Evolutionary conservation across 2,113 vertebrate genomes (phyloP).

Genomic region (Thalassarche chlororhynchos): DNA sequence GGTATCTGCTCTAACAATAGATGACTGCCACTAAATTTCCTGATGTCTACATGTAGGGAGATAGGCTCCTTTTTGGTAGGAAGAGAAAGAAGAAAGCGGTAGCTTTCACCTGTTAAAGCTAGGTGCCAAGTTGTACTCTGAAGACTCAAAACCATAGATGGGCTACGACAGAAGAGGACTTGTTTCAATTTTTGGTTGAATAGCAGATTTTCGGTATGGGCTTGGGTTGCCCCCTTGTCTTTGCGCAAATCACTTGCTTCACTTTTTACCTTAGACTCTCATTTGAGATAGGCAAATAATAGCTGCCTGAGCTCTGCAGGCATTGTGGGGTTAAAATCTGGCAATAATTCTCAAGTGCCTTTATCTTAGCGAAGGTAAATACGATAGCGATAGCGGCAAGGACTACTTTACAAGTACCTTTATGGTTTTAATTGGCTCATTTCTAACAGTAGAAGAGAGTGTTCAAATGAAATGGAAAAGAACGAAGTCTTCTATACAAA

Average conservation of each 20-base stretch:
- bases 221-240: not conserved
- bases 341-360: not conserved
- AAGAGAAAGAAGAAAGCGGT: not conserved
- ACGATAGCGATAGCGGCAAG: accelerated
- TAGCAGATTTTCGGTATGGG: not conserved
- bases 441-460: not conserved
- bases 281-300: not conserved
- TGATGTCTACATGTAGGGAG: not conserved
- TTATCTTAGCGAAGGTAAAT: not conserved
- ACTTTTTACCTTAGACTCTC: not conserved
- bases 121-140: accelerated
- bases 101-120: not conserved
- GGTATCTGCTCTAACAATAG: not conserved
- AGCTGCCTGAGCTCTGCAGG: not conserved
- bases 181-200: not conserved
- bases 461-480: not conserved
- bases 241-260: not conserved
- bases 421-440: not conserved
- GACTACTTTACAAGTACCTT: not conserved
- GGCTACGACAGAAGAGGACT: not conserved
- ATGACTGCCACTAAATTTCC: not conserved
- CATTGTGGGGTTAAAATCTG: not conserved
- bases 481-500: not conserved
- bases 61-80: not conserved
- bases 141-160: not conserved